Evolutionary conservation across 2,797 vertebrate genomes (phyloP).

Genomic region (Salarias fasciatus): DNA sequence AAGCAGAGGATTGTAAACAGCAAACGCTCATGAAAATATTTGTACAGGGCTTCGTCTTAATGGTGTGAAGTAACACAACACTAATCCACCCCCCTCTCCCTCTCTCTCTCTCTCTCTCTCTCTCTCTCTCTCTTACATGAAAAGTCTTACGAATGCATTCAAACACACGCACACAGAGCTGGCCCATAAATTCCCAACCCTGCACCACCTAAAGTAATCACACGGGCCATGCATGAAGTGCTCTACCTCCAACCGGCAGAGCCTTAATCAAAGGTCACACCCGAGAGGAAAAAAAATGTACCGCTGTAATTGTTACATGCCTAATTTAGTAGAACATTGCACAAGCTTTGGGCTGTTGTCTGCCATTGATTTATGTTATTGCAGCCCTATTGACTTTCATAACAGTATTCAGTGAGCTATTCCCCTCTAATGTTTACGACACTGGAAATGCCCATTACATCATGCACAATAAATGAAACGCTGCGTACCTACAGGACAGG

Average conservation of each 20-base stretch:
- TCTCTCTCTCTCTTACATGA: slow-evolving; percentile 2
- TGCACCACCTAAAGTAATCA: slow-evolving; percentile 56
- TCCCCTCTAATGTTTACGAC: slow-evolving; percentile 69
- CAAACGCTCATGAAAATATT: slow-evolving; percentile 63
- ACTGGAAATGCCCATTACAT: slow-evolving; percentile 64
- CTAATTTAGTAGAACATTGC: slow-evolving; percentile 79
- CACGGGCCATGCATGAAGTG: slow-evolving; percentile 59
- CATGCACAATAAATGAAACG: slow-evolving; percentile 66
- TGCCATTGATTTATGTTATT: slow-evolving; percentile 77
- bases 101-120: neutral
- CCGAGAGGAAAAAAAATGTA: slow-evolving; percentile 39
- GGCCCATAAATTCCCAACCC: slow-evolving; percentile 62
- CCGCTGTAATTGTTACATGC: slow-evolving; percentile 74
- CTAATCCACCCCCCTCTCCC: slow-evolving; percentile 18
- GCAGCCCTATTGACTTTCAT: slow-evolving; percentile 76
- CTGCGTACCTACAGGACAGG: slow-evolving; percentile 48
- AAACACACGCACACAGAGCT: slow-evolving; percentile 26
- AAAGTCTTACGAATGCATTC: slow-evolving; percentile 54
- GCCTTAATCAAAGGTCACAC: slow-evolving; percentile 76
- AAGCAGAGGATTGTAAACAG: slow-evolving; percentile 59
- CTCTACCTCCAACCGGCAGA: slow-evolving; percentile 40
- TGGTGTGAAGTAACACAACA: slow-evolving; percentile 46
- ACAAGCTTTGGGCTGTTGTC: slow-evolving; percentile 75
- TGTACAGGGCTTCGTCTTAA: slow-evolving; percentile 52
- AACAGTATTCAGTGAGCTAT: slow-evolving; percentile 67